Base-by-base conservation (phyloP, 2,888 invertebrate species). In the Chymomyza procnemis region DNA sequence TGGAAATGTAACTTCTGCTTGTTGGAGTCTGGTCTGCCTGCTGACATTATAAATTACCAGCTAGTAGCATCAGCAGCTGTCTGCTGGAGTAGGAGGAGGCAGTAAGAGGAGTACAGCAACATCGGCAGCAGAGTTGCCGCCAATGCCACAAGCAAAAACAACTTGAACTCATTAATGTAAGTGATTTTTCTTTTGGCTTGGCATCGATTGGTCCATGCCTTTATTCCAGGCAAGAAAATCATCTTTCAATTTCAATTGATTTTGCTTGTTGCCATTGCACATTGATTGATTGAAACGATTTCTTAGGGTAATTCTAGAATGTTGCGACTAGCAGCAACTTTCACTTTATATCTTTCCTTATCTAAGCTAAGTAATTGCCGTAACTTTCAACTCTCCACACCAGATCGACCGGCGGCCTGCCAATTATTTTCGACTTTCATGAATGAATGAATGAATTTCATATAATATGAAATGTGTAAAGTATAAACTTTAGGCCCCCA, bases 181-280 rank as follows among this genome's bases (percentile, higher is more conserved):
- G 83, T 83, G 83, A 83, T 83, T 87, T 83, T 87, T 83, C 83
- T 83, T 83, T 78, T 73, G 87, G 86, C 75, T 73, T 73, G 54
- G 54, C 16, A 18, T 50, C 18, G 50, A 19, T 50, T 50, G 50
- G 50, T 14, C 22, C 19, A 12, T 14, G 26, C 26, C 30, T 56
- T 22, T 18, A 21, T 30, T 18, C 14, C 54, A 26, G 34, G 46
- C 60, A 48, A 18, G 62, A 58, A 87, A 83, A 83, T 83, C 83
- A 85, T 83, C 87, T 83, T 87, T 85, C 87, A 87, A 83, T 83
- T 83, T 87, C 86, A 83, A 83, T 83, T 83, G 83, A 87, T 83
- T 85, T 87, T 85, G 78, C 80, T 87, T 76, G 80, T 82, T 83
- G 78, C 71, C 76, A 68, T 74, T 85, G 86, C 87, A 72, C 74